These are phyloP conservation scores for Zaprionus gabonicus DNA, from an alignment of 1,140 invertebrate species.

Conservation along the genomic window DNA sequence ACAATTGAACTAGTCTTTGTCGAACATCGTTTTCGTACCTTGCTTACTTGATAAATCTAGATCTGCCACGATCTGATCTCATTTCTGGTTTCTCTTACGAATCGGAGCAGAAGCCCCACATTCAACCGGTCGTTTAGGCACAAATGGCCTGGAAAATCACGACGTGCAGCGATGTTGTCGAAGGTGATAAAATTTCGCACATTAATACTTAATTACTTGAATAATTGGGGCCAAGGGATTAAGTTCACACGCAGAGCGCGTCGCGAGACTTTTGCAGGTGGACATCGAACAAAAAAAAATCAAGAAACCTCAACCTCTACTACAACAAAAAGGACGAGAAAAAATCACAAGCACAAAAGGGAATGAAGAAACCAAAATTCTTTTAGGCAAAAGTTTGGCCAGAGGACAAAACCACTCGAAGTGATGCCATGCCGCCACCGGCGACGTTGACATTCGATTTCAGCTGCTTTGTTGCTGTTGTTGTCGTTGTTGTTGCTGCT, in stretches of 20 bases:
- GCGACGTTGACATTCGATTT: constrained; percentile 78
- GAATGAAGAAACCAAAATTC: constrained; percentile 23
- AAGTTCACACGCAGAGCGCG: constrained; percentile 66
- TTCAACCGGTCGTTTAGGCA: constrained; percentile 64
- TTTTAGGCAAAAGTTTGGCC: constrained; percentile 37
- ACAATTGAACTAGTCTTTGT: background rate
- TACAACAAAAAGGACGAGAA: background rate
- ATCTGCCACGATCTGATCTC: background rate
- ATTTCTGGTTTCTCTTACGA: background rate
- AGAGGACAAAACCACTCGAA: constrained; percentile 53
- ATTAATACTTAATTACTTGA: constrained; percentile 83
- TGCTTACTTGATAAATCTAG: background rate
- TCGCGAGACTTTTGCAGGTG: constrained; percentile 63
- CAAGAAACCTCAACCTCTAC: constrained; percentile 22
- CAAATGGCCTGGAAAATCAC: constrained; percentile 80
- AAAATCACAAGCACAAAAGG: constrained; percentile 36
- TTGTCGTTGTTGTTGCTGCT: constrained; percentile 48
- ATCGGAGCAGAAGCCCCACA: constrained; percentile 54
- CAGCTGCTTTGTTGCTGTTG: constrained; percentile 30
- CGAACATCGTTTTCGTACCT: background rate
- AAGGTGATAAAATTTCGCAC: constrained; percentile 82
- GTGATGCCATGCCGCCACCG: constrained; percentile 79
- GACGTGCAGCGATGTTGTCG: constrained; percentile 48
- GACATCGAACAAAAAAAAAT: constrained; percentile 38
- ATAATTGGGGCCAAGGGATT: constrained; percentile 80